Percentiles rank a stretch among this genome's conserved stretches.
Evolutionary conservation across 2,888 invertebrate genomes (phyloP).

Genomic region (Ennomos quercinarius): DNA sequence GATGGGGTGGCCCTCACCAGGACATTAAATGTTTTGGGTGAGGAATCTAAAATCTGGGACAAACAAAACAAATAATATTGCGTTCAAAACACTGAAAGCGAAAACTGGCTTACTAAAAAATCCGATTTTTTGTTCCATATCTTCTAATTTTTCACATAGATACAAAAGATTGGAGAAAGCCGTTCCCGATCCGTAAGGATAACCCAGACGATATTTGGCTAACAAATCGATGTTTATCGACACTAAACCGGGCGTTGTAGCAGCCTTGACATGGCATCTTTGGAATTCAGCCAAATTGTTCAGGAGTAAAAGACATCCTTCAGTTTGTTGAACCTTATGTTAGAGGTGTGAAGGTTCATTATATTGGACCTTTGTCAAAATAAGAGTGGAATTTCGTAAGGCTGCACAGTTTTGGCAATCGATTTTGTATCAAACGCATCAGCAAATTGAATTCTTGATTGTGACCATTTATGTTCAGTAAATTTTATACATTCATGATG

Average conservation of each 20-base stretch:
- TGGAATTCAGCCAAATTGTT: constrained; percentile 34
- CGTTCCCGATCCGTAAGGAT: constrained; percentile 9
- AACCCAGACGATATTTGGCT: constrained; percentile 29
- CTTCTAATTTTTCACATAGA: neutral
- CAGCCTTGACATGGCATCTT: constrained; percentile 26
- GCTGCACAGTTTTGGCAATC: no score
- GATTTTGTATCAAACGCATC: no score
- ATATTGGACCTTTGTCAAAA: neutral
- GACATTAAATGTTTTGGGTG: no score
- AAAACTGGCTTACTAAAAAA: no score
- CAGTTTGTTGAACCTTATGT: constrained; percentile 9
- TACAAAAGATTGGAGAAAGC: neutral
- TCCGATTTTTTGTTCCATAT: neutral
- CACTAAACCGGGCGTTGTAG: constrained; percentile 4
- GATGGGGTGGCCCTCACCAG: no score
- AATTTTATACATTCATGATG: no score
- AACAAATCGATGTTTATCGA: constrained; percentile 44
- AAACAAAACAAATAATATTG: no score
- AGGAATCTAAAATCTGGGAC: no score
- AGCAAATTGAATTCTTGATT: no score
- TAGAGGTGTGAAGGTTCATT: neutral
- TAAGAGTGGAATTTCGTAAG: neutral
- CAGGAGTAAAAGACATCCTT: constrained; percentile 31
- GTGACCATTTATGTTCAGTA: no score
- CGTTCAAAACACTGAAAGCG: no score